phyloP scores from a whole-genome alignment of 2,113 vertebrate species.

The Gorsachius goisagi region DNA sequence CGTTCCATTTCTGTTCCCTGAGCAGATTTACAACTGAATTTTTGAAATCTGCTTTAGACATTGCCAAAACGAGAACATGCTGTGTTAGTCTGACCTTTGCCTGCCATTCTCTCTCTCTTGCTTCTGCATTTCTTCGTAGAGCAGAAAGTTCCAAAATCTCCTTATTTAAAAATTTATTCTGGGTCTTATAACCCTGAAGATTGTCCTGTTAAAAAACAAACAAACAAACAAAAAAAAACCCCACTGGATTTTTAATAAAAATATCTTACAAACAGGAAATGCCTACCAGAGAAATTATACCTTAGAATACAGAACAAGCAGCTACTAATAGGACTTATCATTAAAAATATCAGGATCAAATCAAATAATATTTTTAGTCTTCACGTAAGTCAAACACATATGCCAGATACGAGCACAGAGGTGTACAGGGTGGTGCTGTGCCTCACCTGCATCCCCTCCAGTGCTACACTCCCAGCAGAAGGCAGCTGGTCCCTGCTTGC shows the following conservation, averaged over 20 bases:
- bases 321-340: background rate
- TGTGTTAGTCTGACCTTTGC: constrained; percentile 82
- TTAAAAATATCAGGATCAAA: background rate
- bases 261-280: background rate
- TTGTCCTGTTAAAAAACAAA: constrained; percentile 84
- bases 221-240: background rate
- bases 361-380: background rate
- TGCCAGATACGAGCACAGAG: background rate
- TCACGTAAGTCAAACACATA: fast-evolving
- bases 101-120: constrained; percentile 85
- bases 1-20: background rate
- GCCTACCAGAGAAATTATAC: background rate
- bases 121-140: constrained; percentile 89
- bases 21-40: background rate
- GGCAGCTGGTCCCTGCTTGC: background rate
- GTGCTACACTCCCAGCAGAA: fast-evolving
- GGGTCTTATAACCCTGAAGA: constrained; percentile 93
- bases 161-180: constrained; percentile 98
- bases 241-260: background rate
- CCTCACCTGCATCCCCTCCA: background rate
- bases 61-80: background rate
- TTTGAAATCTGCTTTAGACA: background rate
- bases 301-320: background rate
- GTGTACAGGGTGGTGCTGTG: background rate
- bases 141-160: constrained; percentile 95